Evolutionary conservation across 2,113 vertebrate genomes (phyloP), one percentile per base, ranked within the genome.

Genomic region (Prionailurus viverrinus): DNA sequence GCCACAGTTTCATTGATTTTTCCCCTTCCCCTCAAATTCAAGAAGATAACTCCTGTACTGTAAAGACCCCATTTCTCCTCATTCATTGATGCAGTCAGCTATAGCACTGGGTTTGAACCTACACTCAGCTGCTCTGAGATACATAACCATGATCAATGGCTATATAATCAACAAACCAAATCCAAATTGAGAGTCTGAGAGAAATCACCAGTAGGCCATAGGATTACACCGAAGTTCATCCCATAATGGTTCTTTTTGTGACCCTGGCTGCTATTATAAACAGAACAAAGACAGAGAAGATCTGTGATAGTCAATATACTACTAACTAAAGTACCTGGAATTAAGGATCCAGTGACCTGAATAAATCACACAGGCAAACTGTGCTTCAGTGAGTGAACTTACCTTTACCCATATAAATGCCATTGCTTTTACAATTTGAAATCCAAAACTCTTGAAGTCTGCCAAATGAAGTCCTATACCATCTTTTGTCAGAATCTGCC

Each of bases 161-260:
- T 85, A 87, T 82, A 65, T 89, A 96, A 96, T 96, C 86, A 96
- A 61, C 63, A 63, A 89, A 63, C 39, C 29, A 94, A 95, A 61
- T 65, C 14, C 53, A 95, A 95, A 76, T 68, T 55, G 45, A 94
- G 15, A 78, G 1, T 5, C 36, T 79, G 63, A 91, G 81, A 93
- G 9, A 58, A 96, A 85, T 81, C 84, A 36, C 31, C 23, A 63
- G 27, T 25, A 84, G 7, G 33, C 10, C 73, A 92, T 36, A 81
- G 25, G 21, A 95, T 94, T 96, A 94, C 21, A 86, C 33, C 83
- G 19, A 92, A 95, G 25, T 80, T 95, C 13, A 21, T 36, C 65
- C n/a, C 2, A 31, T 89, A 66, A 82, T 63, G 14, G 23, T 76
- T 82, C 6, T 10, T 93, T 87, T 88, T 97, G 58, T 87, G 66